Percentiles rank a stretch among this genome's conserved stretches.
Conservation (phyloP, 2,888 invertebrate genomes). For the Agrochola litura region DNA sequence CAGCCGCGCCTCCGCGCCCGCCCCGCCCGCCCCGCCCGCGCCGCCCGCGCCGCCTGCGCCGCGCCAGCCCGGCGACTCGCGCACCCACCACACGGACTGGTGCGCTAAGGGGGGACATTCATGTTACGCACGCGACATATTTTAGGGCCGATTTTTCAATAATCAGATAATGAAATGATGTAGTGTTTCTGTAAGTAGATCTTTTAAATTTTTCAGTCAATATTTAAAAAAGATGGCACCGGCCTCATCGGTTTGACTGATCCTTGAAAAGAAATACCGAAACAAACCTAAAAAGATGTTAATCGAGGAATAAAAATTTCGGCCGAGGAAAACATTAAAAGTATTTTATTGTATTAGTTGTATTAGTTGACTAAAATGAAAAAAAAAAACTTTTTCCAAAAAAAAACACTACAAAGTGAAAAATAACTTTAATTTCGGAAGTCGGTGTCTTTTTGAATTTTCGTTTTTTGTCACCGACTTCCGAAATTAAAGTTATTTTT, state of each 20-base stretch:
- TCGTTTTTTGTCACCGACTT: too few species aligned
- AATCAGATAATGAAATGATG: not conserved
- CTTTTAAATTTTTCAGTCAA: too few species aligned
- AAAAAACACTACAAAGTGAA: too few species aligned
- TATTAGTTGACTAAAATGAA: not conserved
- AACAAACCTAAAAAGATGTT: not conserved
- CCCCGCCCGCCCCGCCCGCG: conserved; percentile 87
- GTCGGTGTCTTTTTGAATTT: too few species aligned
- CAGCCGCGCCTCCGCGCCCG: conserved; percentile 87
- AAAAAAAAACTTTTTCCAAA: too few species aligned
- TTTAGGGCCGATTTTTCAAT: not conserved
- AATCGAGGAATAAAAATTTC: not conserved
- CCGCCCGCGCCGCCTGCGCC: conserved; percentile 83
- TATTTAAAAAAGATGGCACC: too few species aligned
- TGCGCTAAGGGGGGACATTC: conserved; percentile 72
- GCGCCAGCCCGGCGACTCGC: conserved; percentile 87
- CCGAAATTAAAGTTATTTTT: too few species aligned
- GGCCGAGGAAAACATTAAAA: not conserved
- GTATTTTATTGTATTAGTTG: too few species aligned
- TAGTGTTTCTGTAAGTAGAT: not conserved
- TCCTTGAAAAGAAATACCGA: too few species aligned
- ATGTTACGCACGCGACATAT: not conserved
- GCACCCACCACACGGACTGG: conserved; percentile 78
- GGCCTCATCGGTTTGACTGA: too few species aligned
- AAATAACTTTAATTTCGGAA: too few species aligned